These are phyloP conservation scores for Imbricaverruca yamaguchii DNA, from an alignment of 2,888 invertebrate species.

Conservation along the genomic window DNA sequence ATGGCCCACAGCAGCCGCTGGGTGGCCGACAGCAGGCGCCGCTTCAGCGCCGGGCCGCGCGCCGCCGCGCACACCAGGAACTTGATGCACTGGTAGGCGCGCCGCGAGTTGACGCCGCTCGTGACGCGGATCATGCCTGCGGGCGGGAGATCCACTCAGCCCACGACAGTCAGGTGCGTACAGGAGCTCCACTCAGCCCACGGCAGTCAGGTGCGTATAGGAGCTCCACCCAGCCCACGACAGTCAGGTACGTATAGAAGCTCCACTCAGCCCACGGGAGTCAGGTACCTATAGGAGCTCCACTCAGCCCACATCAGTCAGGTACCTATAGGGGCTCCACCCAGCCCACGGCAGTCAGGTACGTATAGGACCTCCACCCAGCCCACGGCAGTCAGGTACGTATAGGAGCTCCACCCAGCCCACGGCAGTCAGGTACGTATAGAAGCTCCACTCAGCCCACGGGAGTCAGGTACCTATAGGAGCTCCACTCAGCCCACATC, in stretches of 20 bases:
- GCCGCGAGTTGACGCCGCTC: slow-evolving; percentile 43
- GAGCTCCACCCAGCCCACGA: too few relatives aligned
- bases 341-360: too few relatives aligned
- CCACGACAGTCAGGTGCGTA: not conserved
- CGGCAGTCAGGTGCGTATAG: not conserved
- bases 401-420: not conserved
- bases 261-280: too few relatives aligned
- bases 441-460: too few relatives aligned
- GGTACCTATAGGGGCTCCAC: too few relatives aligned
- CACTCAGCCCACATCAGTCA: too few relatives aligned
- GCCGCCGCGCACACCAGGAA: slow-evolving; percentile 44
- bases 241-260: too few relatives aligned
- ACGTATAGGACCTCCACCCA: too few relatives aligned
- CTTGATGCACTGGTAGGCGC: slow-evolving; percentile 47
- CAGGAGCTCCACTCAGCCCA: not conserved
- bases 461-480: not conserved
- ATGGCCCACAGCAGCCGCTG: slow-evolving; percentile 47
- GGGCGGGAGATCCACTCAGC: not conserved
- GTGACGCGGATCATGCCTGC: slow-evolving; percentile 38
- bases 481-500: too few relatives aligned
- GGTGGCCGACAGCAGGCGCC: slow-evolving; percentile 35
- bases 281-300: not conserved
- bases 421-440: too few relatives aligned
- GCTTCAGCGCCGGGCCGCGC: slow-evolving; percentile 27
- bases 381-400: too few relatives aligned